Evolutionary conservation across 1,140 invertebrate species (phyloP).

Genomic region (Arion vulgaris): DNA sequence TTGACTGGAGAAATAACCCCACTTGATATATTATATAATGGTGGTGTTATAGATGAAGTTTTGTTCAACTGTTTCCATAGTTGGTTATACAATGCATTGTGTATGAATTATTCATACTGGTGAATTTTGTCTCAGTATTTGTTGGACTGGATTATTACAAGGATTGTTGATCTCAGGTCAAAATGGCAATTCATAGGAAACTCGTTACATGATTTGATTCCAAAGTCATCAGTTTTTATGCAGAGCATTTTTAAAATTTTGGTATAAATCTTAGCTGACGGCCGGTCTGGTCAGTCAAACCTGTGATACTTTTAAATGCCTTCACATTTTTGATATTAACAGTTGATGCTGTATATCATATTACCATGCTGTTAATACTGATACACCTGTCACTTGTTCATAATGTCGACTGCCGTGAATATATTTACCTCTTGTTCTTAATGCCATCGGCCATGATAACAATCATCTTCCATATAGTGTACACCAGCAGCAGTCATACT

Average conservation of each 20-base stretch:
- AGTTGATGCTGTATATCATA: not conserved
- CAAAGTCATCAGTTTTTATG: not conserved
- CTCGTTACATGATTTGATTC: not conserved
- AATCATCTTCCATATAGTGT: too few relatives aligned
- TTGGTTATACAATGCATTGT: conserved; percentile 28
- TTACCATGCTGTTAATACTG: too few relatives aligned
- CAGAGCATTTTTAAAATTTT: not conserved
- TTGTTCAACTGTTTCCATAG: conserved; percentile 21
- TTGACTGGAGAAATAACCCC: not conserved
- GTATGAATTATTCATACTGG: not conserved
- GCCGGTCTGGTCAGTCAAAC: too few relatives aligned
- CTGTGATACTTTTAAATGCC: conserved; percentile 20
- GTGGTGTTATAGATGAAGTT: not conserved
- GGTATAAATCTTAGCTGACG: not conserved
- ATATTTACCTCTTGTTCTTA: too few relatives aligned
- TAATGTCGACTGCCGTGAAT: too few relatives aligned
- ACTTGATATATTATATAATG: not conserved
- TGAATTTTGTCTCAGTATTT: conserved; percentile 36
- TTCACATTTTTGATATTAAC: conserved; percentile 26
- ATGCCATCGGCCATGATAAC: too few relatives aligned
- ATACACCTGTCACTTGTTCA: too few relatives aligned
- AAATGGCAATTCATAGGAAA: conserved; percentile 25
- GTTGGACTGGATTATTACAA: not conserved
- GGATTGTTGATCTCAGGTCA: conserved; percentile 31
- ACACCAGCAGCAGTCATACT: too few relatives aligned